Conservation (phyloP, 2,888 invertebrate genomes). For the Tetragonisca angustula region DNA sequence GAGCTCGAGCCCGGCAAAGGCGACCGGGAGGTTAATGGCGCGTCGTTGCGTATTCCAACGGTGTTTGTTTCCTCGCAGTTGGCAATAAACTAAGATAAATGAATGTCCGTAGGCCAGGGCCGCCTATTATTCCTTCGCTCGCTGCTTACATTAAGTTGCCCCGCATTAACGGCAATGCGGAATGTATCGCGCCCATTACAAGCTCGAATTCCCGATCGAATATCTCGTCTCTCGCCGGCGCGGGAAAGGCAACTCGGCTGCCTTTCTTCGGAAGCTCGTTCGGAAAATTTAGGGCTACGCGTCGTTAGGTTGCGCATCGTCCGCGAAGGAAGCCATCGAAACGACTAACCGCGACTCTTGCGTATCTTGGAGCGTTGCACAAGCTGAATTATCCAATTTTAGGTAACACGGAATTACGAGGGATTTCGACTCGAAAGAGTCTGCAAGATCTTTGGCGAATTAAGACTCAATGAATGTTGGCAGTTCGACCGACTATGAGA, state of each 20-base stretch:
- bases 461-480: no score
- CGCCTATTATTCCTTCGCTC: conserved; percentile 80
- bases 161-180: conserved; percentile 74
- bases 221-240: conserved; percentile 11
- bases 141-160: conserved; percentile 80
- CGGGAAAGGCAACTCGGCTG: conserved; percentile 8
- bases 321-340: neutral
- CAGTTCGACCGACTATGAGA: no score
- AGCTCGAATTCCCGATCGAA: conserved; percentile 69
- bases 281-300: conserved; percentile 25
- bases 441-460: no score
- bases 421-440: no score
- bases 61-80: conserved; percentile 82
- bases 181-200: conserved; percentile 72
- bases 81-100: conserved; percentile 83
- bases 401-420: no score
- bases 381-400: no score
- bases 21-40: conserved; percentile 80
- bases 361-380: neutral
- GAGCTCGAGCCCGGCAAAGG: conserved; percentile 73
- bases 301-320: no score
- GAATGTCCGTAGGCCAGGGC: conserved; percentile 78
- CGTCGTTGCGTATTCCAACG: conserved; percentile 81
- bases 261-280: conserved; percentile 27
- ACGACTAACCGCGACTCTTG: neutral